Percentiles rank a stretch among this genome's conserved stretches.
Evolutionary conservation across 2,797 vertebrate species (phyloP).

Genomic region (Notolepis coatsorum): DNA sequence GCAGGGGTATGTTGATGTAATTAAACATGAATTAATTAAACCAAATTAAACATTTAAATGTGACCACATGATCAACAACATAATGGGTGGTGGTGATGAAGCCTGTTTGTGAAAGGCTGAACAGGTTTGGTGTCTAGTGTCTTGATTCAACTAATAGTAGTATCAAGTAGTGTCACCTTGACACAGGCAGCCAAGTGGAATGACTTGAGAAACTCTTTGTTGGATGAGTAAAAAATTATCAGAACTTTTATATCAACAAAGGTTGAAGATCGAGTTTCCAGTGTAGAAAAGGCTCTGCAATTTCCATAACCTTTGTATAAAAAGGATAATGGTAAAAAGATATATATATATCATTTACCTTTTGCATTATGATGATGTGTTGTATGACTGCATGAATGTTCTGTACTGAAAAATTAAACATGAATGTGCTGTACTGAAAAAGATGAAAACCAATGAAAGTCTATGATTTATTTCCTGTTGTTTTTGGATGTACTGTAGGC

Average conservation of each 20-base stretch:
- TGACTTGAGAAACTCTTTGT: conserved; percentile 26
- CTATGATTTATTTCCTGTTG: too few species aligned
- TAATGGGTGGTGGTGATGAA: too few species aligned
- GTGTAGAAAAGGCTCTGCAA: conserved; percentile 27
- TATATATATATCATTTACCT: too few species aligned
- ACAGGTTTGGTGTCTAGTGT: not conserved
- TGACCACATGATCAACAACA: too few species aligned
- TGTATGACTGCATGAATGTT: not conserved
- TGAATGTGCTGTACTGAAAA: not conserved
- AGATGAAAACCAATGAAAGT: not conserved
- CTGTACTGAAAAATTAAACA: conserved; percentile 7
- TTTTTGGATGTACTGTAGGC: not conserved
- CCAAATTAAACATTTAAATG: too few species aligned
- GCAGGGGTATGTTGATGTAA: not conserved
- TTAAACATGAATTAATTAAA: conserved; percentile 34
- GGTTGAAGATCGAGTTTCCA: conserved; percentile 10
- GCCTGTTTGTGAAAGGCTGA: conserved; percentile 5
- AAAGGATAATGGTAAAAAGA: too few species aligned
- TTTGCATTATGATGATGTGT: not conserved
- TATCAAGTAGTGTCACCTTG: conserved; percentile 41
- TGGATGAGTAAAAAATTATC: conserved; percentile 1
- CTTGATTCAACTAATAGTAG: not conserved
- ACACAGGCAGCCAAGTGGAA: conserved; percentile 17
- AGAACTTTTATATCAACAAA: conserved; percentile 47
- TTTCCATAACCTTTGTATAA: conserved; percentile 2